phyloP scores from a whole-genome alignment of 2,797 vertebrate genomes.

The Chrysocyon brachyurus region DNA sequence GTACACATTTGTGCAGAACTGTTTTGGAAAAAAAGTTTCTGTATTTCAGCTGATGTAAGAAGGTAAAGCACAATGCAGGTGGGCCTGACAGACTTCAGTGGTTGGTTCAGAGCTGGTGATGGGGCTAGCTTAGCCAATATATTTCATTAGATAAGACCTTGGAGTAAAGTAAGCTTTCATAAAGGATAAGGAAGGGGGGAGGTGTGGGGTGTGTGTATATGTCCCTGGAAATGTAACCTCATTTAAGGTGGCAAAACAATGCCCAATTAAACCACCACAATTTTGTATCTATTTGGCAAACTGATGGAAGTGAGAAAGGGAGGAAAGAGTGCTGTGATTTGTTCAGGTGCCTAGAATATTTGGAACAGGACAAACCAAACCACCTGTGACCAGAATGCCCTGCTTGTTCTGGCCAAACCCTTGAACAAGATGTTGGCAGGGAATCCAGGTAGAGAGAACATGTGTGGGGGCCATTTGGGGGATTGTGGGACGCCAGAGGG shows the following conservation, averaged over 20 bases:
- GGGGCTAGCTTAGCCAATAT: conserved; percentile 6
- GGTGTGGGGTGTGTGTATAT: not conserved
- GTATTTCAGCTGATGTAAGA: not conserved
- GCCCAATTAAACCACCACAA: conserved; percentile 22
- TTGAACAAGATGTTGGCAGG: conserved; percentile 72
- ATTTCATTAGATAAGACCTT: conserved; percentile 57
- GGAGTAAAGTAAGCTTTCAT: conserved; percentile 17
- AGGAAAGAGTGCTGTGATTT: conserved; percentile 72
- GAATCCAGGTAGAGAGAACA: conserved; percentile 54
- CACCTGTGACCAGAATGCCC: conserved; percentile 79
- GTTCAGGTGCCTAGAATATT: conserved; percentile 77
- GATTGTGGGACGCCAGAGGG: conserved; percentile 39
- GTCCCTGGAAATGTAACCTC: conserved; percentile 55
- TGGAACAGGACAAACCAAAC: conserved; percentile 73
- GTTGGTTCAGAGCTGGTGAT: not conserved
- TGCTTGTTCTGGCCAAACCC: not conserved
- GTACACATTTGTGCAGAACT: not conserved
- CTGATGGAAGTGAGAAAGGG: not conserved
- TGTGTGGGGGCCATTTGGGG: conserved; percentile 43
- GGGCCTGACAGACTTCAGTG: not conserved
- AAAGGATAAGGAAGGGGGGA: not conserved
- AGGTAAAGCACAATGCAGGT: not conserved
- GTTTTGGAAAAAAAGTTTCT: not conserved
- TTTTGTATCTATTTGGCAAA: conserved; percentile 69
- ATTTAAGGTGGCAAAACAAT: conserved; percentile 71